Evolutionary conservation across 2,888 invertebrate genomes (phyloP).

Genomic region (Nomada flava): DNA sequence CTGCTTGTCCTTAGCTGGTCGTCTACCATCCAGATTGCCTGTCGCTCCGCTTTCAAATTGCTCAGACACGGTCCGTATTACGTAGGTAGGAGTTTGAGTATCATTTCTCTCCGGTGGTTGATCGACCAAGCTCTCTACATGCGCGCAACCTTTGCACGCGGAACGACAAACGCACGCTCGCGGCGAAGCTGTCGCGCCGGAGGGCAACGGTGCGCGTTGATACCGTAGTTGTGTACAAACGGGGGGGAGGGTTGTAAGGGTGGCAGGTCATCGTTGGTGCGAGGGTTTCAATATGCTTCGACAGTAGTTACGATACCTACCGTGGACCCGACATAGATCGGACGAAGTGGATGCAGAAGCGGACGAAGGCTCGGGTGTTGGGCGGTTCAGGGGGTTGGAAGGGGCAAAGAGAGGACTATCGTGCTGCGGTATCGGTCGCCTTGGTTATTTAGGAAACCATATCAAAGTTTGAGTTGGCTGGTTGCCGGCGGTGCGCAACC

Average conservation of each 20-base stretch:
- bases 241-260: constrained; percentile 41
- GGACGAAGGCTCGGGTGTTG: constrained; percentile 6
- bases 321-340: constrained; percentile 72
- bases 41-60: constrained; percentile 75
- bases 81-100: constrained; percentile 21
- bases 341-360: constrained; percentile 62
- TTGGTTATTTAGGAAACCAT: constrained; percentile 83
- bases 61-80: constrained; percentile 51
- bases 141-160: constrained; percentile 68
- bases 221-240: constrained; percentile 45
- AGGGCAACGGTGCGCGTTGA: constrained; percentile 60
- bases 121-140: constrained; percentile 70
- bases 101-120: constrained; percentile 42
- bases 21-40: constrained; percentile 73
- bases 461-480: constrained; percentile 81
- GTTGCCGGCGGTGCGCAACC: constrained; percentile 70
- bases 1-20: constrained; percentile 25
- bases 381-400: constrained; percentile 22
- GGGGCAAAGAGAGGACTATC: constrained; percentile 67
- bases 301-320: constrained; percentile 79
- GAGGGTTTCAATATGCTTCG: constrained; percentile 80
- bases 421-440: constrained; percentile 80
- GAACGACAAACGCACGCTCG: constrained; percentile 79
- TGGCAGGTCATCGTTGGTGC: constrained; percentile 69
- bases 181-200: constrained; percentile 71